Evolutionary conservation across 1,140 invertebrate species (phyloP).

Genomic region (Cherax destructor): DNA sequence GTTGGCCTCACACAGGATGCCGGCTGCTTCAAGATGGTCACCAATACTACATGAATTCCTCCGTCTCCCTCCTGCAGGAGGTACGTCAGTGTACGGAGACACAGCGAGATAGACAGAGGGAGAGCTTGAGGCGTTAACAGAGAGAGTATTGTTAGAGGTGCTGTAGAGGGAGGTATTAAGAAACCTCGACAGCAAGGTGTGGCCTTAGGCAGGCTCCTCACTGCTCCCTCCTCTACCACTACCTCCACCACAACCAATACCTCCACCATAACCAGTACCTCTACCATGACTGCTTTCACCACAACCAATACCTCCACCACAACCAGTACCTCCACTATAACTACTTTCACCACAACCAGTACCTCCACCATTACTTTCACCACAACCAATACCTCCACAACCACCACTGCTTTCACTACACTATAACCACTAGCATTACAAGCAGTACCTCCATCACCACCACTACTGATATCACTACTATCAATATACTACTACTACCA

Average conservation of each 20-base stretch:
- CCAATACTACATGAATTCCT: neutral
- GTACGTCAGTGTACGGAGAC: no score
- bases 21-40: constrained; percentile 16
- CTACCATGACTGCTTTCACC: neutral
- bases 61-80: neutral
- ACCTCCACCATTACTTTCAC: neutral
- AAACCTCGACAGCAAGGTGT: neutral
- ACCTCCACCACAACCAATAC: neutral
- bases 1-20: constrained; percentile 24
- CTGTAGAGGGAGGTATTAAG: neutral
- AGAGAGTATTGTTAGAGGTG: neutral
- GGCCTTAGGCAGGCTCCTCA: neutral
- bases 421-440: no score
- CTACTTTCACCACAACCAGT: no score
- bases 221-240: neutral
- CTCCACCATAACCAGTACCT: no score
- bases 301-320: no score
- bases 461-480: no score
- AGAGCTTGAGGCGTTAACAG: no score
- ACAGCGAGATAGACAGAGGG: no score
- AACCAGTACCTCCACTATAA: neutral
- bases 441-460: no score
- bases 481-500: no score
- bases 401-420: neutral
- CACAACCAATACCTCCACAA: no score